Evolutionary conservation across 2,888 invertebrate genomes (phyloP).

Genomic region (Papilio protenor): DNA sequence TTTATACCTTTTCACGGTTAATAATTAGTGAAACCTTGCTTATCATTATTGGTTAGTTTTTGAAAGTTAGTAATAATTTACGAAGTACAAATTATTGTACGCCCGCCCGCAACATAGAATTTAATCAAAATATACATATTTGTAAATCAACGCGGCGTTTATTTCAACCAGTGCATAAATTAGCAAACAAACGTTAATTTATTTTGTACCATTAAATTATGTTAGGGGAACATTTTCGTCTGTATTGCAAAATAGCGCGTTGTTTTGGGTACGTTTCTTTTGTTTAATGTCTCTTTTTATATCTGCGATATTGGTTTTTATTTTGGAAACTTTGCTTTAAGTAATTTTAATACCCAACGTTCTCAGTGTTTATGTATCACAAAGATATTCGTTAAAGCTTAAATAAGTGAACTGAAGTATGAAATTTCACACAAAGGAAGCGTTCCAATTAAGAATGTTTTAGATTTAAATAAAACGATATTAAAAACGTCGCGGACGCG

Average conservation of each 20-base stretch:
- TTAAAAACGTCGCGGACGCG: conserved; percentile 29
- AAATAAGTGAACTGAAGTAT: conserved; percentile 20
- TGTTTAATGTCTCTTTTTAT: not conserved
- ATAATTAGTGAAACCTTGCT: not conserved
- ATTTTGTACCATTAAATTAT: conserved; percentile 30
- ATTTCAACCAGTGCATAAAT: conserved; percentile 25
- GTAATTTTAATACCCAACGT: not conserved
- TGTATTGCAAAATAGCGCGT: conserved; percentile 22
- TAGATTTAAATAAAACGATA: conserved; percentile 29
- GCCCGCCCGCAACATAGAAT: not conserved
- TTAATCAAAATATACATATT: conserved; percentile 2
- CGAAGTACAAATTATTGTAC: too few relatives aligned
- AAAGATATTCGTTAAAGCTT: conserved; percentile 6
- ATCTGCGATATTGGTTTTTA: not conserved
- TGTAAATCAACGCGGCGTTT: not conserved
- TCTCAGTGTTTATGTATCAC: not conserved
- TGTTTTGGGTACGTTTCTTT: not conserved
- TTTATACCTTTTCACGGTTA: not conserved
- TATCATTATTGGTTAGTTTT: not conserved
- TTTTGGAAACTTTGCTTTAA: not conserved
- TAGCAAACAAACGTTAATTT: conserved; percentile 32
- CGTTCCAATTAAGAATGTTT: conserved; percentile 33
- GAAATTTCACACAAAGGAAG: conserved; percentile 27
- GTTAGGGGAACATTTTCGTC: conserved; percentile 24
- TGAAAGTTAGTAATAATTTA: not conserved